A percentile compares a stretch with the other conserved stretches of the same genome.
phyloP scores from a whole-genome alignment of 2,113 vertebrate genomes.

The Sapayoa aenigma region DNA sequence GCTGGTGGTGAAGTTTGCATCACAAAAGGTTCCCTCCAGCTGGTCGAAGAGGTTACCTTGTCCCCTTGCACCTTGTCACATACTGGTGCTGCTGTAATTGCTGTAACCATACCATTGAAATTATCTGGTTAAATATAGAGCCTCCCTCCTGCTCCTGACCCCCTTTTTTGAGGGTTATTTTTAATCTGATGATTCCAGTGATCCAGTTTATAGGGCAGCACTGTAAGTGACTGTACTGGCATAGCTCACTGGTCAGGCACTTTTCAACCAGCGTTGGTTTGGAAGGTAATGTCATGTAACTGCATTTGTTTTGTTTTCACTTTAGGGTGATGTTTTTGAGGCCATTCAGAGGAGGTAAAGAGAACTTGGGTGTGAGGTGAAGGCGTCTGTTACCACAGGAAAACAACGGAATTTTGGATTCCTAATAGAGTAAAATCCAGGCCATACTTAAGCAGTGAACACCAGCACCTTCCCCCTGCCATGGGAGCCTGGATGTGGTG shows the following conservation, averaged over 20 bases:
- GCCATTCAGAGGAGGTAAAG: not conserved
- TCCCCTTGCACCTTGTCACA: not conserved
- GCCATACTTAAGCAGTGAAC: not conserved
- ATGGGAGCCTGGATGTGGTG: fast-evolving
- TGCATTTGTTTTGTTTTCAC: not conserved
- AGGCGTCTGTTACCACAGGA: not conserved
- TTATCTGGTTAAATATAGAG: slow-evolving; percentile 44
- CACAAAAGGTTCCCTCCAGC: not conserved
- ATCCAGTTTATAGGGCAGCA: slow-evolving; percentile 13
- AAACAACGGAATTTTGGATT: not conserved
- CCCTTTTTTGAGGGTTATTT: slow-evolving; percentile 56
- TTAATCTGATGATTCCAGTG: slow-evolving; percentile 49
- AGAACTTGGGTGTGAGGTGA: not conserved
- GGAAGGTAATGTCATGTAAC: not conserved
- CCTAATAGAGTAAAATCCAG: not conserved
- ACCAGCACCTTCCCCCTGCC: not conserved
- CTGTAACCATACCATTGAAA: not conserved
- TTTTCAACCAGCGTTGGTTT: not conserved
- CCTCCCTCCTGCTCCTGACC: slow-evolving; percentile 16
- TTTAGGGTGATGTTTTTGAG: not conserved
- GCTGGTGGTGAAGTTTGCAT: not conserved
- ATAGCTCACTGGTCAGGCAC: not conserved
- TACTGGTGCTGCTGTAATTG: not conserved
- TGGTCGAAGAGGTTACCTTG: not conserved
- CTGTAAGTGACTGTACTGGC: not conserved